Conservation (phyloP, 2,888 invertebrate genomes). For the Diloba caeruleocephala region DNA sequence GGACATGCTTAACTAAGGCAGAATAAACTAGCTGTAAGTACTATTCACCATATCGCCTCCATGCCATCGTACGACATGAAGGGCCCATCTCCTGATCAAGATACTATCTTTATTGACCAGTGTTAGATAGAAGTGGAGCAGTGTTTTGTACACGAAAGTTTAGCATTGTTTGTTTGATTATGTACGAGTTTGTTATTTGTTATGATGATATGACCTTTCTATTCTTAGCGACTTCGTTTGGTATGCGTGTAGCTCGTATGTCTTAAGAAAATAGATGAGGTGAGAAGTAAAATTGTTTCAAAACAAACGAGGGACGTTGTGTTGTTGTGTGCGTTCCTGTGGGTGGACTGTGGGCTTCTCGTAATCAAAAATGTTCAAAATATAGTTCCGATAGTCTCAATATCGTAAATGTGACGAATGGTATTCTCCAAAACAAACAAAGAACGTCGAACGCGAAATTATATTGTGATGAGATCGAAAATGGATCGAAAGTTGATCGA, state of each 20-base stretch:
- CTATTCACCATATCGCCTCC: slow-evolving; percentile 19
- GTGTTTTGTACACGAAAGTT: slow-evolving; percentile 11
- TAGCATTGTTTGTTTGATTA: neutral
- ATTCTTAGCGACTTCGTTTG: neutral
- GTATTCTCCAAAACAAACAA: no score
- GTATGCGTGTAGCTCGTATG: neutral
- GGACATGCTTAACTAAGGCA: neutral
- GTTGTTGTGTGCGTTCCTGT: neutral
- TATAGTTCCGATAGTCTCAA: no score
- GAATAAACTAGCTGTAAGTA: neutral
- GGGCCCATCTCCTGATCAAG: slow-evolving; percentile 47
- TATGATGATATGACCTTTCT: slow-evolving; percentile 5
- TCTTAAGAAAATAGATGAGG: neutral
- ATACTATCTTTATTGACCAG: slow-evolving; percentile 21
- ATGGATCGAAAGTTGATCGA: no score
- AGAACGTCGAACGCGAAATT: no score
- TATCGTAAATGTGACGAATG: no score
- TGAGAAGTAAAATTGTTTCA: neutral
- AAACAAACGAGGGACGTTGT: neutral
- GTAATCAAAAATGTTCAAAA: no score
- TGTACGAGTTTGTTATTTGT: slow-evolving; percentile 4
- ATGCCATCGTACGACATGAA: slow-evolving; percentile 19
- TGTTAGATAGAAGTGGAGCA: neutral
- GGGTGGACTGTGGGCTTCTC: neutral
- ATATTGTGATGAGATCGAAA: no score